Evolutionary conservation across 2,113 vertebrate species (phyloP), one percentile per base, ranked within the genome.

Genomic region (Bubo bubo): DNA sequence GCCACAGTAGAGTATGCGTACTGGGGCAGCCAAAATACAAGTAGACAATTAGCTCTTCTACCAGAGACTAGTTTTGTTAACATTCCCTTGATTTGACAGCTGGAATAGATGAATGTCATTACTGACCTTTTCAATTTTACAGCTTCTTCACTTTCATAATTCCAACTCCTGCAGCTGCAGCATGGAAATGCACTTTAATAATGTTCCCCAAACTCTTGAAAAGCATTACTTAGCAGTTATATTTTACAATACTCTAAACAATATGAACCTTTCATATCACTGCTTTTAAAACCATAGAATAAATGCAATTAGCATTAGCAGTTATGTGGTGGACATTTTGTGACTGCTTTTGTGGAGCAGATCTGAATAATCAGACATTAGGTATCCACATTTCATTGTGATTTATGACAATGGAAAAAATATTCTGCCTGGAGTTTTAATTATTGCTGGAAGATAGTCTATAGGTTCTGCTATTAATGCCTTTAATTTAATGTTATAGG

Each of bases 41-140:
- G 30, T 27, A 67, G 90, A 80, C 92, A 96, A 94, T 84, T 92
- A 93, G 53, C 63, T 96, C 92, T 90, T 82, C 75, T 95, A 86
- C 71, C 26, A 45, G 63, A 74, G 79, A 67, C 90, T 84, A 59
- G n/a, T 96, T 96, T 93, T 96, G 94, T 93, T 71, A 85, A 93
- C 86, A 93, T 95, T 95, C 62, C 55, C 84, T 76, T 76, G 91
- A 95, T 96, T 88, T 95, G 97, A 93, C 89, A 94, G 96, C 91
- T 94, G 84, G 82, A 96, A 97, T 85, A 93, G 93, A 97, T 82
- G 80, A 98, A 97, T 97, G 96, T 96, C 95, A 86, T 89, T 95
- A 87, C 74, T 97, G 98, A 97, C 96, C 96, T 98, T 98, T 97
- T 94, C 94, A 90, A 81, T 91, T 96, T 97, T 94, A 85, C 94